Evolutionary conservation across 2,113 vertebrate genomes (phyloP).

Genomic region (Rhinolophus ferrumequinum): DNA sequence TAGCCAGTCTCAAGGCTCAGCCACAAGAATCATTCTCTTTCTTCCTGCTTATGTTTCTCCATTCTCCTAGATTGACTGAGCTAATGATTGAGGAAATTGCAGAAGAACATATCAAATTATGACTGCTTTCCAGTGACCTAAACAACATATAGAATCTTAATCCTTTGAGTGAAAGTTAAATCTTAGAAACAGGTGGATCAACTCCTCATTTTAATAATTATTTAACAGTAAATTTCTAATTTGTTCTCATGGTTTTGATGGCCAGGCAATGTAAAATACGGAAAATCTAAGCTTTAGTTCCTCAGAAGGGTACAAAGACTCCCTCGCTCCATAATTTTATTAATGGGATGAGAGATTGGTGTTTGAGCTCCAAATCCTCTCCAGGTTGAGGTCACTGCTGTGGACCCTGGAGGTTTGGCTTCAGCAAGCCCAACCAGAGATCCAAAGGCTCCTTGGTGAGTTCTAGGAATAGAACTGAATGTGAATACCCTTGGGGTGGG

Average conservation of each 20-base stretch:
- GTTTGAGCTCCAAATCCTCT: background rate
- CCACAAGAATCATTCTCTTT: background rate
- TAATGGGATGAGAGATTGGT: background rate
- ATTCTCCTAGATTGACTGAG: background rate
- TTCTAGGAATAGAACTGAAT: background rate
- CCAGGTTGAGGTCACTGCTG: background rate
- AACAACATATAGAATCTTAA: background rate
- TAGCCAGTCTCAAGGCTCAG: background rate
- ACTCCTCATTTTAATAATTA: background rate
- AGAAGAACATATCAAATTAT: background rate
- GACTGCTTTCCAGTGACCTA: background rate
- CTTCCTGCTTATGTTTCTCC: background rate
- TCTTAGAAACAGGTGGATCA: background rate
- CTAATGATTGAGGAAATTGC: background rate
- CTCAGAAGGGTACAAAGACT: background rate
- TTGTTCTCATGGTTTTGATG: background rate
- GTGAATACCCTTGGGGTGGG: background rate
- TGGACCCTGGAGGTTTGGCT: background rate
- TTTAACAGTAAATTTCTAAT: background rate
- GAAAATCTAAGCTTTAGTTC: background rate
- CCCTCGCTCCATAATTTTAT: background rate
- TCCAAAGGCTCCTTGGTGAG: background rate
- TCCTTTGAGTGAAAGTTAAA: slow-evolving; percentile 3
- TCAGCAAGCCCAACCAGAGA: background rate
- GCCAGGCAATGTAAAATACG: background rate